Evolutionary conservation across 2,113 vertebrate species (phyloP), one percentile per base, ranked within the genome.

Genomic region (Pandion haliaetus): DNA sequence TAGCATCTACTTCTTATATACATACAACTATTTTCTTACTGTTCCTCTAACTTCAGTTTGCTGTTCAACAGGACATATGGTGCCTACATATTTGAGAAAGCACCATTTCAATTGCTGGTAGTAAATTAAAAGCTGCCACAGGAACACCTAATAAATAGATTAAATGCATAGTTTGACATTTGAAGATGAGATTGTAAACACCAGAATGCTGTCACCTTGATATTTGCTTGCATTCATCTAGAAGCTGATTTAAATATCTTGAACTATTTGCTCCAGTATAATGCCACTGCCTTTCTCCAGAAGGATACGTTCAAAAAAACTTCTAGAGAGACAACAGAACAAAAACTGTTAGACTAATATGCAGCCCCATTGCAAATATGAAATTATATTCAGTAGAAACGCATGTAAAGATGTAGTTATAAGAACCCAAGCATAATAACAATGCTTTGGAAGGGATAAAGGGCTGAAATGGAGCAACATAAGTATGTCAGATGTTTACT

Each of bases 171-270:
- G 77, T 79, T 95, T 70, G 92, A 47, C 83, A 85, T 83, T 84
- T 91, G 61, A 89, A 92, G 49, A 94, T 58, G 62, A 82, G 87
- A 79, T 47, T 81, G 63, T 81, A 78, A 86, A 89, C 58, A 89
- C 17, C 62, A 95, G 62, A 83, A 95, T 85, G 58, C 66, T 84
- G 70, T 70, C 86, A 87, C 86, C 66, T 85, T 94, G 88, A 85
- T 73, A 89, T 95, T 87, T 91, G 31, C 81, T 76, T 72, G 25
- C 54, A 77, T 76, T 93, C 55, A 58, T 79, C 91, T 82, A 61
- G 49, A 95, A 89, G 57, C 25, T 5, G 9, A 87, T 76, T 87
- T 76, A 87, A 95, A 76, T 82, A 42, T n/a, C 44, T 94, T 36
- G 65, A 73, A 45, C 63, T 86, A 8, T 88, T 88, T 47, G 16